Evolutionary conservation across 30 jellyfish, hydroid and myxozoan species (phyloP), one percentile per base, ranked within the genome.

Genomic region (Cassiopea andromeda): DNA sequence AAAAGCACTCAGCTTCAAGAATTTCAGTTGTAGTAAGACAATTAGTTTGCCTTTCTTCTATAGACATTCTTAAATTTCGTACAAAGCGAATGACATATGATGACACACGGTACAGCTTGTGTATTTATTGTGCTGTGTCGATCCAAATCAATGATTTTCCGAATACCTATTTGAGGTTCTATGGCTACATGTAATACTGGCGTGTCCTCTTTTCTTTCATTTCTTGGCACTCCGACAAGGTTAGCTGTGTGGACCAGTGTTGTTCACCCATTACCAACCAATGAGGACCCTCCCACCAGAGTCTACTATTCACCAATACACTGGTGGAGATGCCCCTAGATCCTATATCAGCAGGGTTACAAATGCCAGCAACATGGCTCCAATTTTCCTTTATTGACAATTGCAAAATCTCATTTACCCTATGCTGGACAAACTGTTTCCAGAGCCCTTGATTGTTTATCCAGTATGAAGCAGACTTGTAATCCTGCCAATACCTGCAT

Each of bases 301-400:
- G 38, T 48, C 60, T 67, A 44, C 89, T 86, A 66, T 44, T 71
- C 49, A 3, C 18, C 46, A 74, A 44, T 14, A 45, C 81, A 54
- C 85, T 47, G 59, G 85, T 54, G 17, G 94, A 5, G 12, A 78
- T 85, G 7, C 91, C 91, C 54, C 91, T 76, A 46, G 94, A 87
- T 43, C 85, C 94, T 61, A 87, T 5, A 73, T 87, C 94, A 13
- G 92, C 94, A 54, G 94, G 92, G 58, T 87, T 87, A 45, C 68
- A 16, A 9, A 58, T 49, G 1, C 94, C 94, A 16, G 92, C 73
- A 88, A 64, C n/a, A 60, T 88, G 95, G 13, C 61, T 75, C 92
- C 93, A 82, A 38, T 54, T n/a, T 15, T 46, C 75, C 46, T 89
- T 81, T 4, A n/a, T 19, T 1, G 88, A 5, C 7, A 77, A 1